phyloP scores from a whole-genome alignment of 2,797 vertebrate genomes.

The Enteromius trimaculatus region DNA sequence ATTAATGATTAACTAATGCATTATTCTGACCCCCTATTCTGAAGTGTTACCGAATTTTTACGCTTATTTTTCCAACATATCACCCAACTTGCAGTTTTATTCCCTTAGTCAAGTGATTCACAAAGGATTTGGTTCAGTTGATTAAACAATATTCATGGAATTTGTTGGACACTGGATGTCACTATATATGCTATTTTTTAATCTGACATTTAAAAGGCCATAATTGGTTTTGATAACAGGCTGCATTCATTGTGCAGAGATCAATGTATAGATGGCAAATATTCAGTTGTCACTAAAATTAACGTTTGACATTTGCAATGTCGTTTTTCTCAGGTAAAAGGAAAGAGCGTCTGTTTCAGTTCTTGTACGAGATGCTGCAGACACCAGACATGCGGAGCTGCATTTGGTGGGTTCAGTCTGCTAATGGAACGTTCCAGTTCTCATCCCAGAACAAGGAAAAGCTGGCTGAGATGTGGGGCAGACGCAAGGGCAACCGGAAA shows the following conservation, averaged over 20 bases:
- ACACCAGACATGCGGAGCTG: slow-evolving; percentile 83
- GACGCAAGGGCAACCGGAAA: slow-evolving; percentile 82
- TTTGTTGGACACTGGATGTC: not conserved
- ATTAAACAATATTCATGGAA: not conserved
- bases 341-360: slow-evolving; percentile 84
- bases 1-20: too few species aligned
- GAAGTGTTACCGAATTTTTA: too few species aligned
- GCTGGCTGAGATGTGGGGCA: slow-evolving; percentile 82
- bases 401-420: slow-evolving; percentile 84
- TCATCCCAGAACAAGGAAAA: slow-evolving; percentile 85
- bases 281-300: not conserved
- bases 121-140: not conserved
- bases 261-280: not conserved
- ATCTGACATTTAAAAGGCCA: not conserved
- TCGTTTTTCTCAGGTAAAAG: slow-evolving; percentile 74
- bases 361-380: slow-evolving; percentile 85
- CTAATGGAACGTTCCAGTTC: slow-evolving; percentile 82
- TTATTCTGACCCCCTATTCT: too few species aligned
- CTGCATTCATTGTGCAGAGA: not conserved
- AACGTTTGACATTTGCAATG: not conserved
- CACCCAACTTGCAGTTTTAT: not conserved
- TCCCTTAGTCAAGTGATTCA: not conserved
- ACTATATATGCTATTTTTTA: not conserved
- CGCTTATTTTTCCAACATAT: not conserved
- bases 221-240: not conserved